Evolutionary conservation across 1,140 invertebrate species (phyloP).

Genomic region (Anthonomus grandis): DNA sequence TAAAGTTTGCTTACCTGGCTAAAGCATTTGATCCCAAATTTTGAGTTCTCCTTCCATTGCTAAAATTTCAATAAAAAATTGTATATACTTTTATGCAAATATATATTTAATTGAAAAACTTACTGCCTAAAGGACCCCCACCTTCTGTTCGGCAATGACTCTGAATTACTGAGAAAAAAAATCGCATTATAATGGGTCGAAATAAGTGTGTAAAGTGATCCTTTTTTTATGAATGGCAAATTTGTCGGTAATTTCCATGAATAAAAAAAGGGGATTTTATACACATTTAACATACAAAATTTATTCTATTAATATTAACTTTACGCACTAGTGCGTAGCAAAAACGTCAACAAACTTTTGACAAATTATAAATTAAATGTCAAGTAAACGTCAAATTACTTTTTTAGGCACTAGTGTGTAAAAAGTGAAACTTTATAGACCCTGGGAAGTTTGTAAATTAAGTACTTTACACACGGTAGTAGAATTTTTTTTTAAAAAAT

Average conservation of each 20-base stretch:
- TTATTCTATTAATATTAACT: no score
- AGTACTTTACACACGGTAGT: no score
- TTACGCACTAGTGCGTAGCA: no score
- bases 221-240: neutral
- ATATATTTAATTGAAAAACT: conserved; percentile 43
- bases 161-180: conserved; percentile 59
- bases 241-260: neutral
- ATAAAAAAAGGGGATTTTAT: neutral
- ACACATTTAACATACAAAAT: no score
- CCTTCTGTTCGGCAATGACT: conserved; percentile 65
- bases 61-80: conserved; percentile 58
- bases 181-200: conserved; percentile 12
- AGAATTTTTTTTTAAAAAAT: no score
- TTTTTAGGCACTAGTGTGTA: no score
- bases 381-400: no score
- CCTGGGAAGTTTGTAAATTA: no score
- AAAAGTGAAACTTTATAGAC: no score
- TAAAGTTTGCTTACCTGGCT: conserved; percentile 66
- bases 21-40: conserved; percentile 76
- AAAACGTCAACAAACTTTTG: no score
- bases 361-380: no score
- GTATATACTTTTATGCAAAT: neutral
- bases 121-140: conserved; percentile 79
- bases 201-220: neutral
- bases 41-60: conserved; percentile 63